These are phyloP conservation scores for Oeneis ivallda DNA, from an alignment of 2,888 invertebrate genomes.

Conservation along the genomic window DNA sequence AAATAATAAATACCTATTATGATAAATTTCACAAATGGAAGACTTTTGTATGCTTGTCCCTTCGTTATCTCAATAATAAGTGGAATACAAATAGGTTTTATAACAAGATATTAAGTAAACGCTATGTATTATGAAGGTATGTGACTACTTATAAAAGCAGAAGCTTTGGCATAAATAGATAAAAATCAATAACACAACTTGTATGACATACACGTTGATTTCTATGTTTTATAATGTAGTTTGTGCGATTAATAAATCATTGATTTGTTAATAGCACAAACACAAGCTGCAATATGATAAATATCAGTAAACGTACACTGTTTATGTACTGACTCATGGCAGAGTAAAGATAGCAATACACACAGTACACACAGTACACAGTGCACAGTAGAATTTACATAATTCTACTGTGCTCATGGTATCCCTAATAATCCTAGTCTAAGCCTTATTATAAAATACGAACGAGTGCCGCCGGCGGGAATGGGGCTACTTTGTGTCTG, in stretches of 20 bases:
- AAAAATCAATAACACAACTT: constrained; percentile 25
- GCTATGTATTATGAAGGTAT: not conserved
- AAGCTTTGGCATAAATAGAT: constrained; percentile 20
- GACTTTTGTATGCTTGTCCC: not conserved
- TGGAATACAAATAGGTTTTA: constrained; percentile 1
- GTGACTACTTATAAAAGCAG: not conserved
- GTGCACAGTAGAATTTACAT: no score
- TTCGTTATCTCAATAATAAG: not conserved
- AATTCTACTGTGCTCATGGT: no score
- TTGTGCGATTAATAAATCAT: constrained; percentile 19
- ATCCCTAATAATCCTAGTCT: no score
- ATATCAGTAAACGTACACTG: not conserved
- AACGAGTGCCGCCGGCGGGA: no score
- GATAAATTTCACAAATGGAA: not conserved
- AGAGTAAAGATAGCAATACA: no score
- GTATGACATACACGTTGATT: constrained; percentile 26
- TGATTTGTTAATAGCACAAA: constrained; percentile 4
- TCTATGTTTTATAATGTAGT: constrained; percentile 11
- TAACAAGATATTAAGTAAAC: constrained; percentile 10
- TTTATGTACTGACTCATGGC: no score
- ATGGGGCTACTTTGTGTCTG: no score
- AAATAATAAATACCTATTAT: no score
- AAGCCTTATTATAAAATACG: no score
- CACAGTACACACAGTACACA: no score
- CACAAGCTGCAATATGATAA: constrained; percentile 1